Evolutionary conservation across 2,113 vertebrate genomes (phyloP).

Genomic region (Charadrius vociferus): DNA sequence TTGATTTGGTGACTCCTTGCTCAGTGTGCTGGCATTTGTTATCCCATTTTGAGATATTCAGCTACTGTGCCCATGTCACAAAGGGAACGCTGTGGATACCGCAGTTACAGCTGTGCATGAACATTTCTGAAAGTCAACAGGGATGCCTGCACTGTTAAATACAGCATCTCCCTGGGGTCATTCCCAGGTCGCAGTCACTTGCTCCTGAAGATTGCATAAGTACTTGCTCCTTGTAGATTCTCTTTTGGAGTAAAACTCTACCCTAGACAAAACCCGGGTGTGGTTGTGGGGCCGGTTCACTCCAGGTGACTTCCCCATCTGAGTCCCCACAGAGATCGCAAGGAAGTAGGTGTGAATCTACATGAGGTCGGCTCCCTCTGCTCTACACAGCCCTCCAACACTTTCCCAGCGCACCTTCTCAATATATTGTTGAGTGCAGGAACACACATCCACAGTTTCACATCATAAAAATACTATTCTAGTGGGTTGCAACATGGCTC

Average conservation of each 20-base stretch:
- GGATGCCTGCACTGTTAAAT: background rate
- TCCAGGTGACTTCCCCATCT: background rate
- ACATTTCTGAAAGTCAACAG: background rate
- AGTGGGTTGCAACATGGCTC: background rate
- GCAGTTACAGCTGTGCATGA: background rate
- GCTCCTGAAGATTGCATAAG: background rate
- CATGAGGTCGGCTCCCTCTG: fast-evolving
- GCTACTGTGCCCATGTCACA: background rate
- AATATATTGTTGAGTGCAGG: background rate
- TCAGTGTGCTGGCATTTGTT: background rate
- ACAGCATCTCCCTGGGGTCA: background rate
- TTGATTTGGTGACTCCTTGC: background rate
- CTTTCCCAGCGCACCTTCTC: background rate
- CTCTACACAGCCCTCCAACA: background rate
- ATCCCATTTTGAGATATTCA: background rate
- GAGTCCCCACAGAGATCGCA: background rate
- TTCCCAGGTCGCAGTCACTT: background rate
- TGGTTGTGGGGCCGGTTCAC: background rate
- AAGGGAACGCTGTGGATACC: background rate
- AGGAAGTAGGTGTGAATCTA: background rate
- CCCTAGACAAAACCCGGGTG: background rate
- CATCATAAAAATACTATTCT: background rate
- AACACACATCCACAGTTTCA: background rate
- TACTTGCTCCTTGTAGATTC: background rate
- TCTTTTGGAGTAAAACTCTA: background rate